Evolutionary conservation across 2,113 vertebrate genomes (phyloP), one percentile per base, ranked within the genome.

Genomic region (Smithornis capensis): DNA sequence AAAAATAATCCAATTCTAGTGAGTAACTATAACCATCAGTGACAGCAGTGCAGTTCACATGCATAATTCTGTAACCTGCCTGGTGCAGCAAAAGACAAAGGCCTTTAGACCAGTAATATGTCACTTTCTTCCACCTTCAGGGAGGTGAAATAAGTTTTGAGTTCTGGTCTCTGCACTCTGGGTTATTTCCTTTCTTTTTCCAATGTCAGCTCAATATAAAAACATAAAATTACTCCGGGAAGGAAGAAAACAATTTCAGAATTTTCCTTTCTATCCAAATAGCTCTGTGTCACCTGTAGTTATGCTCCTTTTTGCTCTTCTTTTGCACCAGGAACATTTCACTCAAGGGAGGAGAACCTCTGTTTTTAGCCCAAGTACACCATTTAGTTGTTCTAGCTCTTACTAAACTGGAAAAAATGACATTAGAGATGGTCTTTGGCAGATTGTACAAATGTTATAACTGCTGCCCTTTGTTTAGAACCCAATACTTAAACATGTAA

Each of bases 1-100:
- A 62, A 95, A 96, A 95, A 64, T 71, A 22, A 63, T 52, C 45
- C 37, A 6, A 59, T 91, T 94, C 79, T 76, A 25, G 45, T 47
- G 45, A 29, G 33, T 65, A 75, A 75, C 38, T 8, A 19, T 75
- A 90, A 90, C 60, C 60, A 37, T 11, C 33, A 15, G 37, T 86
- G 92, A 76, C 60, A 95, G 71, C 40, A 86, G 56, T 1, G 5
- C 44, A 44, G 59, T 33, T 85, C 1, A 6, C 70, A 55, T 63
- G 67, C 45, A 33, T 50, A 18, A 83, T 69, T 76, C 88, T 84
- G 22, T 82, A 60, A 52, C 25, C 11, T 74, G 45, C 9, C 22
- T 42, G n/a, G 4, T 79, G 25, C 49, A 71, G 49, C 40, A 65
- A 77, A 59, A 78, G 22, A 53, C 14, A 57, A 64, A 79, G 16